These are phyloP conservation scores for Oligia strigilis DNA, from an alignment of 2,888 invertebrate species.

Conservation along the genomic window DNA sequence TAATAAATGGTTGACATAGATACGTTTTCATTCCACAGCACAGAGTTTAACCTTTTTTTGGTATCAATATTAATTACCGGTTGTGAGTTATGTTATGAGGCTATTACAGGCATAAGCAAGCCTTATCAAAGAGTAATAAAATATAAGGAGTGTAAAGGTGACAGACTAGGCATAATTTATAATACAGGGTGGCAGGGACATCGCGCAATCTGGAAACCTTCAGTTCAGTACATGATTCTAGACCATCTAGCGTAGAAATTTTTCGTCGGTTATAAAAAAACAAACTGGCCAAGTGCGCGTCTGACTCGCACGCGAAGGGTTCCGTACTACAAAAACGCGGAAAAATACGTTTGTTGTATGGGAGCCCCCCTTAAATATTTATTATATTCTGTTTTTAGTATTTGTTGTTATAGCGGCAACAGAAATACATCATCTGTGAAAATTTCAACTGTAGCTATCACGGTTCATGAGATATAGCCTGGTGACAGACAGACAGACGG, in stretches of 20 bases:
- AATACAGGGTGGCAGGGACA: background rate
- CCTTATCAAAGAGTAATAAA: background rate
- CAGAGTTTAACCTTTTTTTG: background rate
- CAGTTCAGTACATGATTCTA: background rate
- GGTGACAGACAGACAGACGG: too few species aligned
- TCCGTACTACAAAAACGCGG: too few species aligned
- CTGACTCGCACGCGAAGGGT: too few species aligned
- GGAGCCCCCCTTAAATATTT: too few species aligned
- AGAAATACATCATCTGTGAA: too few species aligned
- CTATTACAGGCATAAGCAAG: background rate
- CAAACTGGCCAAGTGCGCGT: too few species aligned
- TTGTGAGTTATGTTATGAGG: slow-evolving; percentile 3
- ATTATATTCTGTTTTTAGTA: too few species aligned
- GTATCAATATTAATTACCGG: background rate
- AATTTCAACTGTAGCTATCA: too few species aligned
- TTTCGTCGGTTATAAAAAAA: too few species aligned
- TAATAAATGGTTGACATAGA: background rate
- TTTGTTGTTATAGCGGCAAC: too few species aligned
- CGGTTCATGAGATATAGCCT: too few species aligned
- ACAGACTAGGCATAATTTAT: background rate
- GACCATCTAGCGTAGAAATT: background rate
- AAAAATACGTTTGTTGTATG: too few species aligned
- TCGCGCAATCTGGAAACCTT: background rate
- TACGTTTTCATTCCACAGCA: background rate
- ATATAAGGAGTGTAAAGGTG: background rate